Percentiles rank a stretch among this genome's conserved stretches.
phyloP scores from a whole-genome alignment of 2,113 vertebrate species.

The Gymnogyps californianus region DNA sequence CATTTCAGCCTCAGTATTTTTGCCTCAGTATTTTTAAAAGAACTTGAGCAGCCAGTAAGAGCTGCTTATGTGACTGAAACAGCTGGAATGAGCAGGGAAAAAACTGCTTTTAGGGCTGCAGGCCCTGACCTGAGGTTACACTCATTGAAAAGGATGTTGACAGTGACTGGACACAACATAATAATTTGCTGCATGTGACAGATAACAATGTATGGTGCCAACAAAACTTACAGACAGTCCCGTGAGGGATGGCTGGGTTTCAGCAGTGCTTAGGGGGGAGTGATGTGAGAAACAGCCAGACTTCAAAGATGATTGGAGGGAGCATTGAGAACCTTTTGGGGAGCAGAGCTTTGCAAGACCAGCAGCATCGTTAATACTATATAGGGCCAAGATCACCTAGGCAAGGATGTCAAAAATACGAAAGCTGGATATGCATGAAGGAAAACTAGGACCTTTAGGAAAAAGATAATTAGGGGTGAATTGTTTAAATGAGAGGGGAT shows the following conservation, averaged over 20 bases:
- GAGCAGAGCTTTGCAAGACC: not conserved
- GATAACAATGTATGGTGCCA: not conserved
- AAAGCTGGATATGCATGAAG: not conserved
- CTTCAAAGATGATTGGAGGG: not conserved
- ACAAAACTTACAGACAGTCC: not conserved
- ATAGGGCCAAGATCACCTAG: not conserved
- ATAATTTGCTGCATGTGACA: not conserved
- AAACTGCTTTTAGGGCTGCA: not conserved
- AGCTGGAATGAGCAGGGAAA: not conserved
- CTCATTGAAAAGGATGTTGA: not conserved
- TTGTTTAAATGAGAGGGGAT: not conserved
- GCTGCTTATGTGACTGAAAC: accelerated
- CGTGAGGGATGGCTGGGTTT: not conserved
- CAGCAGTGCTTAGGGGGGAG: not conserved
- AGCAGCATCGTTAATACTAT: not conserved
- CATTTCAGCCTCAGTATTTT: not conserved
- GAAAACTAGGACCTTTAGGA: not conserved
- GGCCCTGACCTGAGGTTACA: not conserved
- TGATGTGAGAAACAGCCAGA: not conserved
- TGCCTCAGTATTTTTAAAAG: not conserved
- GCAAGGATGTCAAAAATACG: not conserved
- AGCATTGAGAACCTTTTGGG: not conserved
- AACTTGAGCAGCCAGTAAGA: not conserved
- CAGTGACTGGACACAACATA: not conserved
- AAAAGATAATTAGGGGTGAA: not conserved